Base-by-base conservation (phyloP, 35 echinoderm and acorn worm genomes). In the Ptychodera flava region DNA sequence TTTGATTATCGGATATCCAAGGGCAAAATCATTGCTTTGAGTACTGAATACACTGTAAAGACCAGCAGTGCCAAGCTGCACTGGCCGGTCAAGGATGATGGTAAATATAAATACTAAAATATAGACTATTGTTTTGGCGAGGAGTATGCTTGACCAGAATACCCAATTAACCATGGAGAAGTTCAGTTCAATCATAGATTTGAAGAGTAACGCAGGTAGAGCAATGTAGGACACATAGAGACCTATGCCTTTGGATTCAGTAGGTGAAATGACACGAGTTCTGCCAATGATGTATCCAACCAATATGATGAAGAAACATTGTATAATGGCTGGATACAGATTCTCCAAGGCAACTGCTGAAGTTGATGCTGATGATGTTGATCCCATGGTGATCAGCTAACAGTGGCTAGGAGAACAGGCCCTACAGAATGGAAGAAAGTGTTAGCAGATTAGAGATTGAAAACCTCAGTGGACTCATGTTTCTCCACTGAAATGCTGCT, bases 1-100 rank as follows among this genome's bases (percentile, higher is more conserved):
- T 91, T 93, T 85, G 92, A 91, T 86, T 1, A 97, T 90, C 29
- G 94, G 94, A 75, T 92, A 97, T 10, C 94, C 94, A 29, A 97
- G 85, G 31, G 94, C 94, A 91, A 97, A 97, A 86, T 97, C 94
- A 77, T 97, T 97, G 34, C 88, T 97, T 78, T 97, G 94, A 1
- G 94, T 93, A 33, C 91, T 85, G 79, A 92, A 92, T 29, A 97
- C 86, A 33, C 88, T 45, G 81, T 90, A 91, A 22, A 97, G 87
- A 16, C 88, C 94, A 10, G 94, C 94, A 30, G 31, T 90, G 2
- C 94, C 94, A 6, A 92, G 28, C 32, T 84, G 31, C 28, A 34
- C 35, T 0, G 37, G 15, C 16, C 87, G 32, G 31, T 88, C 82
- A n/a, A 97, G 34, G 32, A 90, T 32, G 31, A 97, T 36, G 16